Percentiles rank a stretch among this genome's conserved stretches.
phyloP scores from a whole-genome alignment of 2,888 invertebrate genomes.

The Dolichomitus sp. region DNA sequence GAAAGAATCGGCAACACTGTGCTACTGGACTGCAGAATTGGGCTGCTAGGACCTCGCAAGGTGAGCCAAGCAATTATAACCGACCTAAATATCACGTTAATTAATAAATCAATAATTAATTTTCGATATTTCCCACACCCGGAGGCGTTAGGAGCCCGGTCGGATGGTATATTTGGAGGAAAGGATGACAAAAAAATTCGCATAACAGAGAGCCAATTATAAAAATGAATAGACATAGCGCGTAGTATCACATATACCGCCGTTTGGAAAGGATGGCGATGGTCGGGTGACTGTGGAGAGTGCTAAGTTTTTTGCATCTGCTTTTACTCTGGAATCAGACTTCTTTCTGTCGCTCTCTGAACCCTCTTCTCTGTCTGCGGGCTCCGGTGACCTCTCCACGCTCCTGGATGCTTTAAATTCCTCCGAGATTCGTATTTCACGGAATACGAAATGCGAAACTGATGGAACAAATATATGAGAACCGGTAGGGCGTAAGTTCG shows the following conservation, averaged over 20 bases:
- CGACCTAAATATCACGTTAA: conserved; percentile 8
- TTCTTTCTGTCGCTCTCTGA: neutral
- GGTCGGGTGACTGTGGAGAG: neutral
- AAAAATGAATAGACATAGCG: conserved; percentile 52
- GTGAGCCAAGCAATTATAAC: conserved; percentile 82
- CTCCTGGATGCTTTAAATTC: conserved; percentile 73
- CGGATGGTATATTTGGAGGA: conserved; percentile 32
- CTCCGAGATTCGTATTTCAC: conserved; percentile 75
- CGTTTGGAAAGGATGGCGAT: conserved; percentile 5
- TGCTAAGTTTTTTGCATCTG: conserved; percentile 17
- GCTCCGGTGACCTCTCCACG: conserved; percentile 53
- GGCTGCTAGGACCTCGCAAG: conserved; percentile 88
- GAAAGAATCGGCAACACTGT: conserved; percentile 88
- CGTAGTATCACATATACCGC: conserved; percentile 40
- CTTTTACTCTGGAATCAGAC: neutral
- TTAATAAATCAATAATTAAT: conserved; percentile 44
- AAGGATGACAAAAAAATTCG: conserved; percentile 49
- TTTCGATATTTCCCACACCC: conserved; percentile 34
- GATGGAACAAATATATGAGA: conserved; percentile 72
- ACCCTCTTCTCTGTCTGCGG: conserved; percentile 23
- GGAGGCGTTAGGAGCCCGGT: neutral
- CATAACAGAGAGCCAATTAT: conserved; percentile 63
- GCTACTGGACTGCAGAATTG: conserved; percentile 88
- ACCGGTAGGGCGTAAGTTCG: conserved; percentile 27
- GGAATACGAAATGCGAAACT: conserved; percentile 78